A percentile compares a stretch with the other conserved stretches of the same genome.
Evolutionary conservation across 1,140 invertebrate genomes (phyloP).

Genomic region (Ooceraea biroi): DNA sequence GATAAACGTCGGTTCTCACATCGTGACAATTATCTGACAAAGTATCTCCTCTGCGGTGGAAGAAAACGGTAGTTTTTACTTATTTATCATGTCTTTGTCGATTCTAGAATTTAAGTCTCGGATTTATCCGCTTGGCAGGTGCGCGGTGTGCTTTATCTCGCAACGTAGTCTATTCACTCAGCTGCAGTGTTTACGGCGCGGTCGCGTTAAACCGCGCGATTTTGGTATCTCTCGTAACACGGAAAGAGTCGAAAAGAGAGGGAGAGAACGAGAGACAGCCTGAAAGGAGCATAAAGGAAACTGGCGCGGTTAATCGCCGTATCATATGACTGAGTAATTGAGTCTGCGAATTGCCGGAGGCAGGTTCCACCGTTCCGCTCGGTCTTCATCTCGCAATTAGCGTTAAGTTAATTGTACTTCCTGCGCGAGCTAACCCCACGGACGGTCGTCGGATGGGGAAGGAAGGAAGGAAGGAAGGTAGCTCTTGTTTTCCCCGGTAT

Average conservation of each 20-base stretch:
- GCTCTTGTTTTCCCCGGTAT: conserved; percentile 73
- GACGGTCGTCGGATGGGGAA: conserved; percentile 4
- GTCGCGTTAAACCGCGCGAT: conserved; percentile 34
- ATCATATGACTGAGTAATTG: conserved; percentile 62
- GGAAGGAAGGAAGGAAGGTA: conserved; percentile 37
- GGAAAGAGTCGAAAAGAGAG: conserved; percentile 21
- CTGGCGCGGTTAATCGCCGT: conserved; percentile 58
- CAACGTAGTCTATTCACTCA: conserved; percentile 19
- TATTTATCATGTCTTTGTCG: neutral
- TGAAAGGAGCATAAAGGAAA: conserved; percentile 45
- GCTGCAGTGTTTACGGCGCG: conserved; percentile 8
- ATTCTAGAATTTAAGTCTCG: neutral
- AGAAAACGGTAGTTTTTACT: neutral
- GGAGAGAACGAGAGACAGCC: too few species aligned
- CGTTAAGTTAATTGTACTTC: conserved; percentile 72
- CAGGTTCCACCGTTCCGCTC: conserved; percentile 57
- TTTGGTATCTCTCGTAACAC: conserved; percentile 18
- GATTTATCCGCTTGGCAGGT: conserved; percentile 2
- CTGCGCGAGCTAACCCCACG: conserved; percentile 52
- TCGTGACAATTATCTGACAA: neutral
- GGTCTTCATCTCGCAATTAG: conserved; percentile 66
- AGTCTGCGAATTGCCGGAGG: conserved; percentile 62
- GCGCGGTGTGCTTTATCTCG: neutral
- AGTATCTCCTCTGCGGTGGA: neutral
- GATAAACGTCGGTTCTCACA: neutral